Base-by-base conservation (phyloP, 1,140 invertebrate genomes). In the Colletes latitarsis region DNA sequence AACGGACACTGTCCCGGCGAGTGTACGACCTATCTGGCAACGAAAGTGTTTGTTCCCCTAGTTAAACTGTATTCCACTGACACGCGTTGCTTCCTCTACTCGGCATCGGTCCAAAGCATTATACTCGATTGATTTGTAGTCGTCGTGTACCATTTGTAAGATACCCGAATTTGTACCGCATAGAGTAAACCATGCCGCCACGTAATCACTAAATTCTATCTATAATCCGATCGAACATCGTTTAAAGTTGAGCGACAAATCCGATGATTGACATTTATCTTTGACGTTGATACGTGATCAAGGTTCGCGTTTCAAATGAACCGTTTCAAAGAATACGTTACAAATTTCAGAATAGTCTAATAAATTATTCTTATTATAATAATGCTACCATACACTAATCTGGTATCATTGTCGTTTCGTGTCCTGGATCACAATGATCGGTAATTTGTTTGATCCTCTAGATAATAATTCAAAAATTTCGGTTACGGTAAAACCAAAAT, bases 401-500 rank as follows among this genome's bases (percentile, higher is more conserved):
- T n/a, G n/a, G n/a, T n/a, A n/a, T n/a, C n/a, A n/a, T n/a, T n/a
- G n/a, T n/a, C n/a, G n/a, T n/a, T n/a, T n/a, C n/a, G n/a, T n/a
- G n/a, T 53, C 0, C 14, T 19, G 12, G 3, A 14, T 66, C 1
- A 14, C 21, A 10, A 49, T 62, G n/a, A 68, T 17, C 9, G 12
- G 30, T 75, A 6, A 64, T 46, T 41, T 15, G 0, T 4, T 53
- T 66, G 5, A 4, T 41, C 4, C 4, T 19, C 41, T 6, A 8
- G 3, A 73, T 66, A 6, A 4, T 17, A 15, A 15, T 60, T 19
- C 15, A 3, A 21, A 17, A 53, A 41, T 82, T 15, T 81, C 46
- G 30, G 63, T 76, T 58, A 82, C 70, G 49, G 49, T 10, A 52
- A 63, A 83, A 83, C 80, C 79, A 86, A 90, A 90, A 82, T 90